These are phyloP conservation scores for Drosophila hydei DNA, from an alignment of 1,140 invertebrate genomes.

Conservation along the genomic window DNA sequence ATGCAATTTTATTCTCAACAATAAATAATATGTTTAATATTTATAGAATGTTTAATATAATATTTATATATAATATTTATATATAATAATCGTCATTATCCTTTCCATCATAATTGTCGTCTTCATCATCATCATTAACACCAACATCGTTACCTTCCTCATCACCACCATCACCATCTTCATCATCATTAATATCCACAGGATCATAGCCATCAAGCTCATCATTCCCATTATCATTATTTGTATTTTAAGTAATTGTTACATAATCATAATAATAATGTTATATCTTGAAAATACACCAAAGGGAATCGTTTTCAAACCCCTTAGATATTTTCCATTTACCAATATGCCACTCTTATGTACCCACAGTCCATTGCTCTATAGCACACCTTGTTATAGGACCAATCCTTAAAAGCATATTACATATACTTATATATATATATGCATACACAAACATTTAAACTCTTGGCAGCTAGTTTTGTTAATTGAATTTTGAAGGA, in stretches of 20 bases:
- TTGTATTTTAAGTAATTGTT: constrained; percentile 1
- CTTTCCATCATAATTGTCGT: too few species aligned
- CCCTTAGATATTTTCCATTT: constrained; percentile 21
- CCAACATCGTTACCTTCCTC: too few species aligned
- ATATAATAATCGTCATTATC: too few species aligned
- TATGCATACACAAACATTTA: constrained; percentile 15
- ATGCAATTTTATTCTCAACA: too few species aligned
- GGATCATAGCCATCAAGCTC: too few species aligned
- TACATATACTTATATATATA: constrained; percentile 3
- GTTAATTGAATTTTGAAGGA: constrained; percentile 59
- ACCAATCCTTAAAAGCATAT: constrained; percentile 75
- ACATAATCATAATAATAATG: constrained; percentile 1
- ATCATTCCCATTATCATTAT: too few species aligned
- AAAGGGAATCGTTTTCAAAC: constrained; percentile 9
- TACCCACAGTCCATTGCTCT: constrained; percentile 45
- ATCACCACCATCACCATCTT: too few species aligned
- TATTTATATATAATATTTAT: too few species aligned
- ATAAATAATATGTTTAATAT: too few species aligned
- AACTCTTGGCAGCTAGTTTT: constrained; percentile 33
- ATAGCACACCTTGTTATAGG: constrained; percentile 73
- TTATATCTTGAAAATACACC: constrained; percentile 6
- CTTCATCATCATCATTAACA: too few species aligned
- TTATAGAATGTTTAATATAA: too few species aligned
- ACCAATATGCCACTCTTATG: constrained; percentile 49
- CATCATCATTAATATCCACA: too few species aligned